Evolutionary conservation across 2,888 invertebrate species (phyloP).

Genomic region (Drosophila emarginata): DNA sequence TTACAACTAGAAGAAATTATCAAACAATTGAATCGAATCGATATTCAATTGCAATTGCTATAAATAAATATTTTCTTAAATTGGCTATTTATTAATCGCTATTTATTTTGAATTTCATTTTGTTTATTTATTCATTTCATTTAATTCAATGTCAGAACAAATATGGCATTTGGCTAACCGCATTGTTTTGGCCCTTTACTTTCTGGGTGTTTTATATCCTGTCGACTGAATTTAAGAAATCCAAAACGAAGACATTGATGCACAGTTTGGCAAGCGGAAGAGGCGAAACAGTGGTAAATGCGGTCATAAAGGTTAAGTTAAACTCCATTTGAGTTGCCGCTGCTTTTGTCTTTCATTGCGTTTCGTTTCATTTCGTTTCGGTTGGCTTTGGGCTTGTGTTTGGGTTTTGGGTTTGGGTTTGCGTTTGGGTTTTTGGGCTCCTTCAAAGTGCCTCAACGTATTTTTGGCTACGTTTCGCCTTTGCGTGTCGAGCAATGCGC

Average conservation of each 20-base stretch:
- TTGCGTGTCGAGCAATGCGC: slow-evolving; percentile 51
- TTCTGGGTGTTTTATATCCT: neutral
- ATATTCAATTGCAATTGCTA: no score
- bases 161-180: slow-evolving; percentile 7
- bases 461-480: slow-evolving; percentile 17
- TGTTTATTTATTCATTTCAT: no score
- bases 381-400: slow-evolving; percentile 16
- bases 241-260: slow-evolving; percentile 18
- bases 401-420: no score
- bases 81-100: neutral
- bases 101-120: slow-evolving; percentile 1
- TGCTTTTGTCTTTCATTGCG: slow-evolving; percentile 9
- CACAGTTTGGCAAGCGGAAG: slow-evolving; percentile 11
- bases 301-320: slow-evolving; percentile 54
- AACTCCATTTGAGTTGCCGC: slow-evolving; percentile 43
- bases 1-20: no score
- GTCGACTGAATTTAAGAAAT: slow-evolving; percentile 26
- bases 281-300: slow-evolving; percentile 18
- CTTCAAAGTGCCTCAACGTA: slow-evolving; percentile 1
- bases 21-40: no score
- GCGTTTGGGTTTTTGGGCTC: slow-evolving; percentile 5
- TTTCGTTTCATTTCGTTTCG: slow-evolving; percentile 35
- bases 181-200: neutral
- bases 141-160: neutral
- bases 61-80: no score